Evolutionary conservation across 2,113 vertebrate species (phyloP), one percentile per base, ranked within the genome.

Genomic region (Barnardius zonarius): DNA sequence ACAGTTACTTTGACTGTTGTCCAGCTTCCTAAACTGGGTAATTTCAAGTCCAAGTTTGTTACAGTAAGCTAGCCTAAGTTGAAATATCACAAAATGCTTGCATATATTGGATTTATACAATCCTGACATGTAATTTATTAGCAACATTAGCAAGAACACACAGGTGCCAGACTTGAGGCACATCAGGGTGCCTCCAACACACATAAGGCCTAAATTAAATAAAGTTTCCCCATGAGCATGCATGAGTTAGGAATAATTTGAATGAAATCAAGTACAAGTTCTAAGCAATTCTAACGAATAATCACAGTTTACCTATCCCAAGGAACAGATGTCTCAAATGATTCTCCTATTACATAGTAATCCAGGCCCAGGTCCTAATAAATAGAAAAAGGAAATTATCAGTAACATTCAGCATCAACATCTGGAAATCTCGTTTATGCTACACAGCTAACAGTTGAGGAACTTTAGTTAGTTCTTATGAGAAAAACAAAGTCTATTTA

Each of bases 301-400:
- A 75, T 83, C 41, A 76, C 16, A 66, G 86, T 96, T 98, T 99
- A 99, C 99, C 99, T 99, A 98, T 99, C 99, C 99, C 99, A 99
- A 96, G 99, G 99, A 98, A 99, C 98, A 90, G 99, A 99, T 43
- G 99, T 99, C 97, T 99, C 99, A 98, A 99, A 99, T 35, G 99
- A 99, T 98, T 99, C 99, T 86, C 98, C 99, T 76, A 99, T 98
- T 97, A 99, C 79, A 91, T 98, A 99, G 97, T 99, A 99, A 96
- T 99, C 99, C 98, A 99, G 98, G 86, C 98, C 99, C 95, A 99
- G 93, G 93, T 99, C 99, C 99, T 99, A 97, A 95, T 86, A 95
- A 97, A 88, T 57, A 95, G 17, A 93, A 30, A 79, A 92, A 95
- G 90, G 49, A 96, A 93, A 93, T 83, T 57, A 91, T 94, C 81